Evolutionary conservation across 2,797 vertebrate species (phyloP).

Genomic region (Coregonus suidteri): DNA sequence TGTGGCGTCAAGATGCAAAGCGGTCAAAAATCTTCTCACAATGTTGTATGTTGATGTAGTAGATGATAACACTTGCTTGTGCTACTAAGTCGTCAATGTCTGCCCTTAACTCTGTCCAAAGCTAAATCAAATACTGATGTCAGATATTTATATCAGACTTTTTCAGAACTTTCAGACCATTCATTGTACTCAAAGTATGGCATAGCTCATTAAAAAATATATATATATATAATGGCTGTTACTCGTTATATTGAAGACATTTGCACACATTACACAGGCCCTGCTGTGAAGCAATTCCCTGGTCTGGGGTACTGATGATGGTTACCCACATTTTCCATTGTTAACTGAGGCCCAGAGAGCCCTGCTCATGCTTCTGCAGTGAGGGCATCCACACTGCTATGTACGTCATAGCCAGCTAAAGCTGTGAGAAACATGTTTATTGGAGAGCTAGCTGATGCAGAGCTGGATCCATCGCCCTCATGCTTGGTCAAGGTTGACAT

Average conservation of each 20-base stretch:
- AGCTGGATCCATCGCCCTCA: constrained; percentile 8
- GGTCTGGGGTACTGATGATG: constrained; percentile 23
- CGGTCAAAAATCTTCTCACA: background rate
- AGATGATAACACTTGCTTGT: background rate
- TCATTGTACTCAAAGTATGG: background rate
- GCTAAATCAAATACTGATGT: background rate
- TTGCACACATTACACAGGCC: constrained; percentile 27
- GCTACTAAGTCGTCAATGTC: background rate
- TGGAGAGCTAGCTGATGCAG: constrained; percentile 20
- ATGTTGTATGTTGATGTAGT: background rate
- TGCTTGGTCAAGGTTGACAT: constrained; percentile 1
- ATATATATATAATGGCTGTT: background rate
- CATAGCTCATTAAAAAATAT: background rate
- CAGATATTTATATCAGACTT: background rate
- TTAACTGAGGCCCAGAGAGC: constrained; percentile 25
- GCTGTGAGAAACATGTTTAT: constrained; percentile 24
- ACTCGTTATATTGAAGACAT: background rate
- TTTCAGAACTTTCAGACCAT: background rate
- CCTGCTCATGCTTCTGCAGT: constrained; percentile 22
- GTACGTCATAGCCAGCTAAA: constrained; percentile 27
- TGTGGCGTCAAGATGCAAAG: background rate
- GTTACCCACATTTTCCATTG: constrained; percentile 54
- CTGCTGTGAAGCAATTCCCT: constrained; percentile 21
- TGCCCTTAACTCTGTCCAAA: background rate
- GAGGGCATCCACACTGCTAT: constrained; percentile 37